A percentile compares a stretch with the other conserved stretches of the same genome.
These are phyloP conservation scores for Syrrhaptes paradoxus DNA, from an alignment of 2,113 vertebrate genomes.

Conservation along the genomic window DNA sequence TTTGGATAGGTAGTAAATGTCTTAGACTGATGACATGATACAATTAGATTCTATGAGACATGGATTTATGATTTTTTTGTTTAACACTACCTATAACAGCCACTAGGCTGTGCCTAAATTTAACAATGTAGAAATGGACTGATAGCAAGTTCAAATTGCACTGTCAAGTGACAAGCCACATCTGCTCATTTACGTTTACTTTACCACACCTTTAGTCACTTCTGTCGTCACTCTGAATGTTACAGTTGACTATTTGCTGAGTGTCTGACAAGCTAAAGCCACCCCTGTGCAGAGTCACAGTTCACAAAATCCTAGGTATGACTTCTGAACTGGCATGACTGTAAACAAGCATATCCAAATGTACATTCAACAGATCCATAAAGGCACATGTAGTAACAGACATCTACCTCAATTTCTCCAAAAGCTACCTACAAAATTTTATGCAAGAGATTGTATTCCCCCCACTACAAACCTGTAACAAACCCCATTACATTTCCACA, in stretches of 20 bases:
- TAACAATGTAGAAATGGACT: rapidly evolving
- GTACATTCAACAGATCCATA: not conserved
- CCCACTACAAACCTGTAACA: not conserved
- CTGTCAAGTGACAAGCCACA: not conserved
- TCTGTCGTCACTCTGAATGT: not conserved
- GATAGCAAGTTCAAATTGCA: not conserved
- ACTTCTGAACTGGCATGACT: not conserved
- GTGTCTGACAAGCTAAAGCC: not conserved
- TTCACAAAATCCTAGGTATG: not conserved
- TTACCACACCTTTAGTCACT: not conserved
- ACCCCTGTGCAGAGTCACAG: rapidly evolving
- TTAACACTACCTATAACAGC: not conserved
- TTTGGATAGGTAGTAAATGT: not conserved
- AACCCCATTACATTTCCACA: rapidly evolving
- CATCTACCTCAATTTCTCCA: not conserved
- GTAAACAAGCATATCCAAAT: not conserved
- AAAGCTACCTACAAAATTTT: too few species aligned
- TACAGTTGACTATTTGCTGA: not conserved
- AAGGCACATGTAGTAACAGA: not conserved
- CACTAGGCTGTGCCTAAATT: not conserved
- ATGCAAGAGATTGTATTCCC: too few species aligned
- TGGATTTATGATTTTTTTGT: not conserved
- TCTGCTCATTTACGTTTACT: not conserved
- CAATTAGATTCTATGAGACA: too few species aligned
- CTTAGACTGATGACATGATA: not conserved